Evolutionary conservation across 2,888 invertebrate genomes (phyloP), one percentile per base, ranked within the genome.

Genomic region (Elysia crispata): DNA sequence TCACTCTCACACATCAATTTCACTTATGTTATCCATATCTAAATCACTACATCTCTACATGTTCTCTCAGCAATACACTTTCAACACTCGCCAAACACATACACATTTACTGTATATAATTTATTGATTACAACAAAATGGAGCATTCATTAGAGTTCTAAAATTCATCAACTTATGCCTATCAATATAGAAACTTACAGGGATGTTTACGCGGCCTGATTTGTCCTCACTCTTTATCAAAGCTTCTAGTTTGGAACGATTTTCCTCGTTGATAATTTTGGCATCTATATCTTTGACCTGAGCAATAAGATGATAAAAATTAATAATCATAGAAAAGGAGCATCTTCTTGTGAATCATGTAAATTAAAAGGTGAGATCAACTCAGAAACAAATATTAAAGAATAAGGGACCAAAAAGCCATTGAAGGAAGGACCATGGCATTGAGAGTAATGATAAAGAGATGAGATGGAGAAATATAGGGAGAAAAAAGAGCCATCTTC

Each of bases 171-270:
- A 66, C 20, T 25, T 66, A 18, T 28, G 28, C 23, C 5, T 3
- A 28, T 25, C 20, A 3, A 11, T 66, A 28, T 66, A 66, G 1
- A 6, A 28, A 66, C 75, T 77, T 79, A 87, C 86, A 83, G 83
- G 66, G 67, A 87, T 83, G 18, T 83, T 75, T n/a, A 86, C 84
- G 3, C 82, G 54, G 3, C 82, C 77, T n/a, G 69, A 73, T 62
- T 81, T 84, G 77, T 85, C 84, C 23, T 76, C 81, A 28, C 77
- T 78, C 18, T 80, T 73, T 1, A 82, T 60, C 11, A 88, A 70
- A n/a, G 76, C 76, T 57, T 85, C 77, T 1, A 87, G 80, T 62
- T 85, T 83, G n/a, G 81, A 77, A 18, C 79, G 72, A n/a, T 85
- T 77, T 69, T 83, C 85, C n/a, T 78, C 79, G 25, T 77, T 77